These are phyloP conservation scores for Nasonia longicornis DNA, from an alignment of 1,140 invertebrate species.

Conservation along the genomic window DNA sequence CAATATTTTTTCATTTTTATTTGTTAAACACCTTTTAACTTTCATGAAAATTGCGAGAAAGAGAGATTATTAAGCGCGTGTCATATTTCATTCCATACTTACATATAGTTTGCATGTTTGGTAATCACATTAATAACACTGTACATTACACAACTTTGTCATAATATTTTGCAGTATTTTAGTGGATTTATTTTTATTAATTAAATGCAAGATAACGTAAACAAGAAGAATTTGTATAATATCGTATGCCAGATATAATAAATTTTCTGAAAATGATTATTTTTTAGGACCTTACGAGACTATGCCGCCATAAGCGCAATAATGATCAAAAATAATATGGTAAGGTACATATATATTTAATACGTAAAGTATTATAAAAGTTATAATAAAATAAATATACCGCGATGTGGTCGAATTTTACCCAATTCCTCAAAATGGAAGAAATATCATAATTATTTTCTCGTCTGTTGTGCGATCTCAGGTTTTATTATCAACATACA, in stretches of 20 bases:
- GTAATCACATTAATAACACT: constrained; percentile 29
- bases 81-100: neutral
- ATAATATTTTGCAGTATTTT: neutral
- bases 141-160: constrained; percentile 21
- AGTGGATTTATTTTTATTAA: neutral
- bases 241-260: neutral
- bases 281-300: no score
- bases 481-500: neutral
- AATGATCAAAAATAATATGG: no score
- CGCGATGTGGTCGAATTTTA: neutral
- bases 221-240: neutral
- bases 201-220: neutral
- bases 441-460: neutral
- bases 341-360: no score
- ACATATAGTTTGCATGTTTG: neutral
- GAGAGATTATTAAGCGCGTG: neutral
- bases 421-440: neutral
- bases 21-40: neutral
- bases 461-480: constrained; percentile 14
- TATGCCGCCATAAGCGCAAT: no score
- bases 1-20: neutral
- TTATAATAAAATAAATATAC: neutral
- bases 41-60: constrained; percentile 27
- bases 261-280: neutral
- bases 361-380: neutral